phyloP scores from a whole-genome alignment of 2,113 vertebrate genomes.

The Sceloporus tristichus region DNA sequence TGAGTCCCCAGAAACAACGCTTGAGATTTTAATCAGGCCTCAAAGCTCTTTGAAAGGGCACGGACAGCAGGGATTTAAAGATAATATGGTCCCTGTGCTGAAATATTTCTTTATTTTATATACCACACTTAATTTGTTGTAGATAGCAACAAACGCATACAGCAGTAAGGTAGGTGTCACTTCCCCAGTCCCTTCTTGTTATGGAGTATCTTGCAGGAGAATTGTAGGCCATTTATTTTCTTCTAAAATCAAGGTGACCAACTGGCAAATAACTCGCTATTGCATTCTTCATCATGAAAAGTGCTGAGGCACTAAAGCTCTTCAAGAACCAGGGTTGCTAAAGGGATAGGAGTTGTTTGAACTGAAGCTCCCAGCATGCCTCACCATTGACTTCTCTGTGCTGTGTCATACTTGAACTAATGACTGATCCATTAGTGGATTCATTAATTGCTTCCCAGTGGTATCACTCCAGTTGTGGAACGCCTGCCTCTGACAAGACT shows the following conservation, averaged over 20 bases:
- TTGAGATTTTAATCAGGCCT: neutral
- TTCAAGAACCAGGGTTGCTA: too few relatives aligned
- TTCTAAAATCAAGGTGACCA: neutral
- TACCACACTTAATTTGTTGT: neutral
- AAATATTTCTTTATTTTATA: neutral
- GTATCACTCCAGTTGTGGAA: neutral
- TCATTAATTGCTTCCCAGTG: neutral
- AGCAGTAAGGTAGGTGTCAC: neutral
- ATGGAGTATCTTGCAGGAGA: neutral
- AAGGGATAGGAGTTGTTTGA: neutral
- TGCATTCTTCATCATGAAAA: neutral
- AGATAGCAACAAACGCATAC: neutral
- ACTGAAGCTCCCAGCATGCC: too few relatives aligned
- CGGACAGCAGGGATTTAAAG: neutral
- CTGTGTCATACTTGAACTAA: neutral
- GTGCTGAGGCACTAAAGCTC: neutral
- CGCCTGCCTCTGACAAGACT: too few relatives aligned
- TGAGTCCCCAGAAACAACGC: neutral
- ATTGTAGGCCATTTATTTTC: neutral
- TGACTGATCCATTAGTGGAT: neutral
- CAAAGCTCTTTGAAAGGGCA: neutral
- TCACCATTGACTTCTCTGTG: neutral
- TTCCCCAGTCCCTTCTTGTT: neutral
- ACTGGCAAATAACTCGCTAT: neutral
- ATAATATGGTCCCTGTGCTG: neutral